These are phyloP conservation scores for Forbesichthys agassizii DNA, from an alignment of 2,113 vertebrate genomes.

Conservation along the genomic window DNA sequence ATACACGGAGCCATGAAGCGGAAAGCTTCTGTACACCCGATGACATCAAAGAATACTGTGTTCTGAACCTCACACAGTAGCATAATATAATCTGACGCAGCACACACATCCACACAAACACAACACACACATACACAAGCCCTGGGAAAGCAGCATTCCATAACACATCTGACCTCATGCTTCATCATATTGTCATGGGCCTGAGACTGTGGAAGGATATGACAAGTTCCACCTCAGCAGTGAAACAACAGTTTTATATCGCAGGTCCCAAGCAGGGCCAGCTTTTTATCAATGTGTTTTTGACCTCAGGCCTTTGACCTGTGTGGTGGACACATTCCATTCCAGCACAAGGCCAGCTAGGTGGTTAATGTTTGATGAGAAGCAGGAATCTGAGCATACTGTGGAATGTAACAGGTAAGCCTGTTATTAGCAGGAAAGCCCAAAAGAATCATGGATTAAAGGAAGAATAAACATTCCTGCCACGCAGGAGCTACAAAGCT, in stretches of 20 bases:
- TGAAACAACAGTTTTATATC: not conserved
- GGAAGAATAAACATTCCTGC: not conserved
- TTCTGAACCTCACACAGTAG: not conserved
- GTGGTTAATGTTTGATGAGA: not conserved
- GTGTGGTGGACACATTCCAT: not conserved
- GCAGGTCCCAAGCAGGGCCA: not conserved
- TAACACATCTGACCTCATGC: not conserved
- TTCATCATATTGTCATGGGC: conserved; percentile 7
- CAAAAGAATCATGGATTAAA: not conserved
- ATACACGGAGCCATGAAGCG: not conserved
- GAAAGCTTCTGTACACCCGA: not conserved
- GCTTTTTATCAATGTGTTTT: not conserved
- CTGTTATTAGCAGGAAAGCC: not conserved
- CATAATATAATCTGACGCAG: not conserved
- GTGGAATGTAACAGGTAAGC: not conserved
- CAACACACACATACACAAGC: not conserved
- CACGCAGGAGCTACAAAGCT: not conserved
- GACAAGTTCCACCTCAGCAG: not conserved
- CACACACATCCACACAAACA: conserved; percentile 4
- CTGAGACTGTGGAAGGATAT: not conserved
- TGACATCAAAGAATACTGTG: conserved; percentile 2
- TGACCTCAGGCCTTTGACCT: not conserved
- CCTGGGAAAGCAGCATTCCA: not conserved
- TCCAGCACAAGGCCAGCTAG: not conserved
- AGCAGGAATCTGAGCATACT: conserved; percentile 6